Percentiles rank a stretch among this genome's conserved stretches.
These are phyloP conservation scores for Lithophane ornitopus DNA, from an alignment of 2,888 invertebrate genomes.

Conservation along the genomic window DNA sequence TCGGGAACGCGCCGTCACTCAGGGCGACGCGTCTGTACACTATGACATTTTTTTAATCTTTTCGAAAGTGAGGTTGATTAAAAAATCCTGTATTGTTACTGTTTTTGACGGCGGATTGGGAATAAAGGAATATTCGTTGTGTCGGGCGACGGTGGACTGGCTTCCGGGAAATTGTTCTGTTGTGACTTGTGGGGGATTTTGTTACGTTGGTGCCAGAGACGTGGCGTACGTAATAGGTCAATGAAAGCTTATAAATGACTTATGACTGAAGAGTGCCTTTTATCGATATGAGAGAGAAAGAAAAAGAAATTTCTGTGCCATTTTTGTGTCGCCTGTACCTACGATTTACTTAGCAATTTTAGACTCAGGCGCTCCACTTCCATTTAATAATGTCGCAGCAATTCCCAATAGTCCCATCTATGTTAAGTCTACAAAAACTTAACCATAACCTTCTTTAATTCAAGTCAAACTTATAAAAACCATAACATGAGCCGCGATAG, in stretches of 20 bases:
- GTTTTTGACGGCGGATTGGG: conserved; percentile 48
- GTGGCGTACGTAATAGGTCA: background rate
- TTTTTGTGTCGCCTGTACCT: background rate
- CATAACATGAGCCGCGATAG: conserved; percentile 6
- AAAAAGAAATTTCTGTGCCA: no score
- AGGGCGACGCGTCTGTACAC: conserved; percentile 31
- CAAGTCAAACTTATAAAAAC: background rate
- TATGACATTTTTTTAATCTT: conserved; percentile 57
- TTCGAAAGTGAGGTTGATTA: conserved; percentile 55
- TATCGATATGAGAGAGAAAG: no score
- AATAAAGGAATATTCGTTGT: conserved; percentile 43
- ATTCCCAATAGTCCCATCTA: background rate
- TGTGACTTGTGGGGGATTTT: conserved; percentile 6
- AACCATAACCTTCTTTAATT: background rate
- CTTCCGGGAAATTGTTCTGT: conserved; percentile 7
- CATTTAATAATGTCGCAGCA: background rate
- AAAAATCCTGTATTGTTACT: conserved; percentile 56
- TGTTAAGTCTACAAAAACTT: background rate
- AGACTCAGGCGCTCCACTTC: no score
- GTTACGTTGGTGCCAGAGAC: background rate
- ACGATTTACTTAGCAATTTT: background rate
- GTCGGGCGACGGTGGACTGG: conserved; percentile 4
- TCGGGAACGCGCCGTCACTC: conserved; percentile 56
- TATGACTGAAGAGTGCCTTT: background rate
- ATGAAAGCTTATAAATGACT: conserved; percentile 2